Evolutionary conservation across 2,113 vertebrate genomes (phyloP), one percentile per base, ranked within the genome.

Genomic region (Pseudonaja textilis): DNA sequence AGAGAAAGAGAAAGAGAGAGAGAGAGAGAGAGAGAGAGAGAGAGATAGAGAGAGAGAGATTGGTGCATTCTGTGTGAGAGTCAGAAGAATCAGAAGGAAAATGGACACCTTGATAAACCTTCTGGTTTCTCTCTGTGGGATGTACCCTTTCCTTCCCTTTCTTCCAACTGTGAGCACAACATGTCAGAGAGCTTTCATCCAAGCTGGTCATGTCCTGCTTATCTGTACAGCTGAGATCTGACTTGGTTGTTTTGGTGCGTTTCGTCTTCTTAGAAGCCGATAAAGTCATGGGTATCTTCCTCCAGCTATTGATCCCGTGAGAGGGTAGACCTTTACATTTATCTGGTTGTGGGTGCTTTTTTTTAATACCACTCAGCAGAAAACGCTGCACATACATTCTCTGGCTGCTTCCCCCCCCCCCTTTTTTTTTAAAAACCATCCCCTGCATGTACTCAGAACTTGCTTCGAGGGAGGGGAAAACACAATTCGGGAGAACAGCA

Each of bases 221-320:
- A 47, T 54, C 16, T 64, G 34, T n/a, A 88, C 0, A 47, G 22
- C 18, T 90, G 52, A n/a, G 45, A 14, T 0, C 61, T 89, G 14
- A 42, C 0, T 92, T 89, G 0, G 52, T 89, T 61, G 47, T 64
- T 2, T 50, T 55, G 4, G 93, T 85, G 61, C 1, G 90, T 90
- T 91, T 74, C 9, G 14, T 16, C 5, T 39, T 59, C 87, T 18
- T 11, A 7, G 81, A 25, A 87, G 42, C 20, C 85, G 91, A 74
- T 20, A 20, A 59, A 39, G 16, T 20, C 22, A 59, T 45, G 94
- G 39, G 64, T 59, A 93, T 95, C 92, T 87, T 85, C 88, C 92
- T 94, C 95, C 95, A 94, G 95, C 93, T 95, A 96, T 96, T 94
- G 97, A 98, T 97, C 95, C 95, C 93, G 96, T 3, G 26, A 5